Evolutionary conservation across 2,888 invertebrate species (phyloP), one percentile per base, ranked within the genome.

Genomic region (Hirtodrosophila duncani): DNA sequence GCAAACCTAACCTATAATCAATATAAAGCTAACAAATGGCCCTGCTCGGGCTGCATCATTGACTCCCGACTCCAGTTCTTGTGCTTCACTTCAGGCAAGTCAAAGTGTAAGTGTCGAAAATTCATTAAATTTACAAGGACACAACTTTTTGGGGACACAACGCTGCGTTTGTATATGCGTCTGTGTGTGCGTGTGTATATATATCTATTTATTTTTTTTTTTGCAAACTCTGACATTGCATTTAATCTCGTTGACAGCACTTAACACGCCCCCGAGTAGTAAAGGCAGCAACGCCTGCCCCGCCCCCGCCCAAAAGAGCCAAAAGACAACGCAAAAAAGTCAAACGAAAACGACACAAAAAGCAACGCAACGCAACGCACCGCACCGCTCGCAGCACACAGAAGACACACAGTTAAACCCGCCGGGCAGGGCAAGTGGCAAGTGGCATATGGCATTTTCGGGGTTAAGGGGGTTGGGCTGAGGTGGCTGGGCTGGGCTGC

Each of bases 221-320:
- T 17, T 36, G 34, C 64, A 66, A 81, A 81, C 77, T 78, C 79
- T 79, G 81, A 69, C 78, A 78, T 81, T 81, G 81, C 81, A 81
- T 79, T 81, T 81, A 78, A 81, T 78, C 81, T 78, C 80, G 81
- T 79, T 79, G 81, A 81, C 81, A 78, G 70, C 78, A 78, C 72
- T 77, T 81, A 81, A 67, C 69, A 81, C 79, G 69, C 81, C 78
- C 75, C 64, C 77, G 38, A 56, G 61, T 62, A 56, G 61, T 52
- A 72, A 65, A 77, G 50, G 51, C 51, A 29, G 48, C 48, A 46
- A 50, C 51, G 64, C 58, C 50, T 17, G 34, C n/a, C n/a, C n/a
- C 67, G 59, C 70, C 69, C 63, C 57, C 64, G n/a, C 20, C 20
- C 34, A 17, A 43, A 21, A 3, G 2, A 18, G 16, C 6, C 52